Percentiles rank a stretch among this genome's conserved stretches.
phyloP scores from a whole-genome alignment of 1,140 invertebrate genomes.

The Bombus superbus region DNA sequence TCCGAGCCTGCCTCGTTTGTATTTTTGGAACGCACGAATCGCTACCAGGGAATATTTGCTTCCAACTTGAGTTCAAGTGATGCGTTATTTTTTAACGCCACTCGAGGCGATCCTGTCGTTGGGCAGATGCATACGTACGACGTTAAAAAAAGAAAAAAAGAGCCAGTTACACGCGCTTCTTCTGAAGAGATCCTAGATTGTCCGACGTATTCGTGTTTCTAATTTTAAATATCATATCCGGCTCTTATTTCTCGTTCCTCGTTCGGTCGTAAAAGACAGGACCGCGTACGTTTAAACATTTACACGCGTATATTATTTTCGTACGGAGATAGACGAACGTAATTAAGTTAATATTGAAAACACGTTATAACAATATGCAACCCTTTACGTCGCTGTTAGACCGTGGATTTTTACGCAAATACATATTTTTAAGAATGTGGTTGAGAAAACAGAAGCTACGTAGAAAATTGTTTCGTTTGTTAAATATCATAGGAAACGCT shows the following conservation, averaged over 20 bases:
- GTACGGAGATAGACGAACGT: too few species aligned
- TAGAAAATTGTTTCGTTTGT: too few species aligned
- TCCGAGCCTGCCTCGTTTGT: background rate
- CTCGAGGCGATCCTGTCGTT: constrained; percentile 17
- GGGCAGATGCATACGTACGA: background rate
- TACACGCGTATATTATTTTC: too few species aligned
- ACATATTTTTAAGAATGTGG: too few species aligned
- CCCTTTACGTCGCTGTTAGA: too few species aligned
- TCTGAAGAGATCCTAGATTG: background rate
- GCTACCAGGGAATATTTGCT: background rate
- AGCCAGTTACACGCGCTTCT: background rate
- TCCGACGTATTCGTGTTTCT: background rate
- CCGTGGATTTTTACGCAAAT: too few species aligned
- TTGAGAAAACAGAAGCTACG: too few species aligned
- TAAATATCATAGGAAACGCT: too few species aligned
- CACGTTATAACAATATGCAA: too few species aligned
- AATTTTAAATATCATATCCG: constrained; percentile 2
- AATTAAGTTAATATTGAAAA: too few species aligned
- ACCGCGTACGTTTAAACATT: too few species aligned
- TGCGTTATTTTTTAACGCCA: constrained; percentile 45
- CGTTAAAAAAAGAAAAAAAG: background rate
- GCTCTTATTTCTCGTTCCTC: background rate
- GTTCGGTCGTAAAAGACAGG: too few species aligned
- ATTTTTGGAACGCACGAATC: constrained; percentile 26
- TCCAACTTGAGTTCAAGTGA: constrained; percentile 17